phyloP scores from a whole-genome alignment of 2,888 invertebrate genomes.

The Hylaea fasciaria region DNA sequence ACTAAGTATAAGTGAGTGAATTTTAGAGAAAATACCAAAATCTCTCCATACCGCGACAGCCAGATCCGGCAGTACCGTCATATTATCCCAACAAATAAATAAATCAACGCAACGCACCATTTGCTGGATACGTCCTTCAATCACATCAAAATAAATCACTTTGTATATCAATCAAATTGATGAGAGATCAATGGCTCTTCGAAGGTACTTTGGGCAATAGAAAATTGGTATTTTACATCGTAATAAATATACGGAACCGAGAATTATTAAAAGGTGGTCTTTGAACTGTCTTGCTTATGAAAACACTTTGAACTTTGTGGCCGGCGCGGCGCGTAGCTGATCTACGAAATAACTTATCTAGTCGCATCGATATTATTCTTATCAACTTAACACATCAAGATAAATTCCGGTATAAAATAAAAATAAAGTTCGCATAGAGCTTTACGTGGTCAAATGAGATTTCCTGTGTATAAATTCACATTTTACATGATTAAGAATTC shows the following conservation, averaged over 20 bases:
- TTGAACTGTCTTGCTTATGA: neutral
- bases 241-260: slow-evolving; percentile 10
- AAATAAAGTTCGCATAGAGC: too few species aligned
- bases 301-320: slow-evolving; percentile 1
- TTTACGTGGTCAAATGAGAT: too few species aligned
- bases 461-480: too few species aligned
- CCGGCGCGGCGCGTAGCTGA: neutral
- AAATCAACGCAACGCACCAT: slow-evolving; percentile 29
- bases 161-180: slow-evolving; percentile 30
- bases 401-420: too few species aligned
- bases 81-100: slow-evolving; percentile 31
- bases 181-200: slow-evolving; percentile 32
- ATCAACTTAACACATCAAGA: too few species aligned
- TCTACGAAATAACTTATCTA: neutral
- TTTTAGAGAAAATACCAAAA: slow-evolving; percentile 18
- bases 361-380: neutral
- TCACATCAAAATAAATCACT: slow-evolving; percentile 33
- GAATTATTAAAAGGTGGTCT: slow-evolving; percentile 1
- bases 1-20: neutral
- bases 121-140: slow-evolving; percentile 26
- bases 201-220: slow-evolving; percentile 11
- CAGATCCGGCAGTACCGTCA: slow-evolving; percentile 6
- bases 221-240: slow-evolving; percentile 24
- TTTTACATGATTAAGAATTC: too few species aligned
- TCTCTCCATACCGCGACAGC: slow-evolving; percentile 5